phyloP scores from a whole-genome alignment of 2,888 invertebrate species.

The Cremastinae sp. region DNA sequence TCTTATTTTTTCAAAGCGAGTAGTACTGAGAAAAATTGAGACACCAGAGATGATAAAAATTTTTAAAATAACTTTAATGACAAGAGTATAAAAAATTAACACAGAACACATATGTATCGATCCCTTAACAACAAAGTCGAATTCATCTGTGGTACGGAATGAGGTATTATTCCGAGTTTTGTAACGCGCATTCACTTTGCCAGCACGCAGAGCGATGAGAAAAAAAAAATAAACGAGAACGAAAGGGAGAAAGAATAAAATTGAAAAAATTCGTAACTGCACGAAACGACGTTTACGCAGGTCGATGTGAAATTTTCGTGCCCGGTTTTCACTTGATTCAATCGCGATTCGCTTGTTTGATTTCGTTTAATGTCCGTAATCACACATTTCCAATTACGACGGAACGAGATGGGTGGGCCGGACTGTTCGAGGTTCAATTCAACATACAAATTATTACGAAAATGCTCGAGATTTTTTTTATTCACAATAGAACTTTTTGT shows the following conservation, averaged over 20 bases:
- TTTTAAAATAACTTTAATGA: too few species aligned
- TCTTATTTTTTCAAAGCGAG: too few species aligned
- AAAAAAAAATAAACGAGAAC: not conserved
- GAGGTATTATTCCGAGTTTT: conserved; percentile 23
- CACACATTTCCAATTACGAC: conserved; percentile 5
- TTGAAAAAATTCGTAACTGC: conserved; percentile 5
- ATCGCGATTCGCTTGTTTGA: not conserved
- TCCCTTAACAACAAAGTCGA: not conserved
- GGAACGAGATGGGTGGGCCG: conserved; percentile 28
- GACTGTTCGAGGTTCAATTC: conserved; percentile 14
- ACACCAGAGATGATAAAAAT: too few species aligned
- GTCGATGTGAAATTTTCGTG: conserved; percentile 3
- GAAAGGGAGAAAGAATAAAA: conserved; percentile 2
- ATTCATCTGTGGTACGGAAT: not conserved
- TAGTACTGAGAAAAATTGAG: too few species aligned
- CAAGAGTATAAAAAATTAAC: too few species aligned
- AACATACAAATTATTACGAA: not conserved
- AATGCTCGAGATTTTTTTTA: not conserved
- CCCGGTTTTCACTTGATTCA: conserved; percentile 1
- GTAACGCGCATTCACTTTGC: conserved; percentile 27
- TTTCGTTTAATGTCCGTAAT: conserved; percentile 34
- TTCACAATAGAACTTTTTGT: too few species aligned
- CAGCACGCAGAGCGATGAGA: not conserved
- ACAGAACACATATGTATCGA: not conserved
- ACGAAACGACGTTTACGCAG: conserved; percentile 23